Conservation (phyloP, 2,797 vertebrate species). For the Squalus acanthias region DNA sequence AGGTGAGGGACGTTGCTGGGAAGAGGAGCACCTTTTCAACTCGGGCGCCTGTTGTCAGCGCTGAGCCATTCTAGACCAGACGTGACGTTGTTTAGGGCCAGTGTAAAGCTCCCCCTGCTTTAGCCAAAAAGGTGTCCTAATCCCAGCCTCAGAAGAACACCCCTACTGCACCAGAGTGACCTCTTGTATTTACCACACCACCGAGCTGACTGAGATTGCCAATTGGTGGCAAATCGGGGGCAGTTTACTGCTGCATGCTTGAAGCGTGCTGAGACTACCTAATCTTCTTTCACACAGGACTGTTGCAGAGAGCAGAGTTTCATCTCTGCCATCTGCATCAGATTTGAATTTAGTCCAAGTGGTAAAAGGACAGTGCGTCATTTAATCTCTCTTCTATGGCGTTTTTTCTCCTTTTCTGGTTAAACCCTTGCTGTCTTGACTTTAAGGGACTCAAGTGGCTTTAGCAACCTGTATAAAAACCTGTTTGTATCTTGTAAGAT, state of each 20-base stretch:
- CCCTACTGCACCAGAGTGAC: background rate
- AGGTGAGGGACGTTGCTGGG: background rate
- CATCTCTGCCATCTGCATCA: background rate
- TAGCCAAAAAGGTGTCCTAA: background rate
- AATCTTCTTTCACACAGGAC: background rate
- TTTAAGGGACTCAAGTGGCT: background rate
- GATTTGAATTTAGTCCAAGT: conserved; percentile 10
- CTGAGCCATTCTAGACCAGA: background rate
- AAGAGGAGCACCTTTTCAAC: background rate
- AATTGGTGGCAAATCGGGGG: background rate
- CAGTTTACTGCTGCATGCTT: background rate
- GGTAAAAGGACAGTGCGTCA: background rate
- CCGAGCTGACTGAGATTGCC: background rate
- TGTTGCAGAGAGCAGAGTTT: background rate
- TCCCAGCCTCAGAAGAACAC: background rate
- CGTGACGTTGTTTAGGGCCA: background rate
- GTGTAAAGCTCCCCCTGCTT: background rate
- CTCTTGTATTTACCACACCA: background rate
- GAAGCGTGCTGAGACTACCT: background rate
- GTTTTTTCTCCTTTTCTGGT: background rate
- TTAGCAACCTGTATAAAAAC: background rate
- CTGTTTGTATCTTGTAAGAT: background rate
- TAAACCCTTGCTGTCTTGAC: background rate
- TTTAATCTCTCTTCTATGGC: background rate
- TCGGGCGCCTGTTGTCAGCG: background rate